Evolutionary conservation across 2,113 vertebrate genomes (phyloP).

Genomic region (Mastomys coucha): DNA sequence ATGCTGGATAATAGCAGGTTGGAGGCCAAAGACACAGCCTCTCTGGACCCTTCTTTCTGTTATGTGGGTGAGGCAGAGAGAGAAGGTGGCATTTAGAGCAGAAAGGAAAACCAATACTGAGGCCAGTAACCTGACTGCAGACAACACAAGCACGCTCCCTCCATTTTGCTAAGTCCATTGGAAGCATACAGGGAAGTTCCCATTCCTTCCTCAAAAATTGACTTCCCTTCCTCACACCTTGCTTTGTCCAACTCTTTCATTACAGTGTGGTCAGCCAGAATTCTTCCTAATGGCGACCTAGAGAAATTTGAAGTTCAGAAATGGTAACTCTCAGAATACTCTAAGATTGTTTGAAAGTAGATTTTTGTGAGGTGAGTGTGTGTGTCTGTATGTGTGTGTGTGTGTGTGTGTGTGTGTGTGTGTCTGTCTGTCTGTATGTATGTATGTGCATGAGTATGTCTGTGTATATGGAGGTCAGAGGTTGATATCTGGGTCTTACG

Average conservation of each 20-base stretch:
- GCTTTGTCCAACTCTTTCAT: conserved; percentile 65
- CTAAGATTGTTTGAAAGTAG: background rate
- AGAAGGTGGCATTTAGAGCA: background rate
- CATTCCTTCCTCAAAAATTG: conserved; percentile 49
- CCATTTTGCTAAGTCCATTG: conserved; percentile 40
- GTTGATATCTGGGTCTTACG: background rate
- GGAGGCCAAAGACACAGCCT: background rate
- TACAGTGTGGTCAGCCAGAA: background rate
- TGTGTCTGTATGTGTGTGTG: background rate
- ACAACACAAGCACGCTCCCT: conserved; percentile 47
- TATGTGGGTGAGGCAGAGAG: background rate
- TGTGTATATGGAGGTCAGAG: background rate
- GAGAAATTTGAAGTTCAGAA: conserved; percentile 10
- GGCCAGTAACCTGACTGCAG: conserved; percentile 16
- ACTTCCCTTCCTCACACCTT: conserved; percentile 59
- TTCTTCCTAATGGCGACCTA: background rate
- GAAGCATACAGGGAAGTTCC: background rate
- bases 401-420: background rate
- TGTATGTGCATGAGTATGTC: background rate
- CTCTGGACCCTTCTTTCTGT: background rate
- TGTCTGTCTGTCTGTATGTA: background rate
- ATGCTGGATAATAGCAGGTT: background rate
- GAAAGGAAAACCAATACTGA: conserved; percentile 46
- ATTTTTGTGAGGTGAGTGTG: background rate
- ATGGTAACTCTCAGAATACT: conserved; percentile 51